These are phyloP conservation scores for Drosophila rellima DNA, from an alignment of 2,888 invertebrate species.

Conservation along the genomic window DNA sequence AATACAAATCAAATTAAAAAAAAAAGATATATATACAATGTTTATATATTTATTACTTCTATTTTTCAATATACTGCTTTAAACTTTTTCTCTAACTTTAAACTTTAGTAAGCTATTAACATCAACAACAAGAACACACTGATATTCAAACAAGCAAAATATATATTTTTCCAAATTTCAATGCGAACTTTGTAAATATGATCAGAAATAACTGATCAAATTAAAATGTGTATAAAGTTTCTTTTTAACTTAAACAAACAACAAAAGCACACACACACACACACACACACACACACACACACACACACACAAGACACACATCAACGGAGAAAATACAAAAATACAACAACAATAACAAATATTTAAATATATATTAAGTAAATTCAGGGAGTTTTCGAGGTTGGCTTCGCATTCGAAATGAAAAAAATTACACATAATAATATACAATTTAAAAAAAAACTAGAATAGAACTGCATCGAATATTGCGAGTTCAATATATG, in stretches of 20 bases:
- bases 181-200: slow-evolving; percentile 39
- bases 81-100: slow-evolving; percentile 60
- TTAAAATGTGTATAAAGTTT: slow-evolving; percentile 39
- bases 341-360: slow-evolving; percentile 34
- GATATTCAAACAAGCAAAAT: slow-evolving; percentile 13
- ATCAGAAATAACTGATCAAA: slow-evolving; percentile 24
- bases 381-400: slow-evolving; percentile 18
- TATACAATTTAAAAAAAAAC: slow-evolving; percentile 1
- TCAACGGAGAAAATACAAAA: background rate
- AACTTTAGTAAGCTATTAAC: slow-evolving; percentile 49
- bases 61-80: slow-evolving; percentile 53
- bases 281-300: slow-evolving; percentile 14
- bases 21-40: slow-evolving; percentile 35
- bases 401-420: slow-evolving; percentile 2
- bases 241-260: slow-evolving; percentile 26
- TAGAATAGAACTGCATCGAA: slow-evolving; percentile 20
- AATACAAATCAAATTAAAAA: slow-evolving; percentile 19
- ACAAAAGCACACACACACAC: slow-evolving; percentile 41
- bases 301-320: slow-evolving; percentile 17
- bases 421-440: slow-evolving; percentile 5
- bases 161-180: slow-evolving; percentile 27
- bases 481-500: slow-evolving; percentile 41
- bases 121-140: slow-evolving; percentile 17
- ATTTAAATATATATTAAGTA: slow-evolving; percentile 11
- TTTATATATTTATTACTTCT: slow-evolving; percentile 51